Percentiles rank a stretch among this genome's conserved stretches.
These are phyloP conservation scores for Daboia siamensis DNA, from an alignment of 2,113 vertebrate species.

Conservation along the genomic window DNA sequence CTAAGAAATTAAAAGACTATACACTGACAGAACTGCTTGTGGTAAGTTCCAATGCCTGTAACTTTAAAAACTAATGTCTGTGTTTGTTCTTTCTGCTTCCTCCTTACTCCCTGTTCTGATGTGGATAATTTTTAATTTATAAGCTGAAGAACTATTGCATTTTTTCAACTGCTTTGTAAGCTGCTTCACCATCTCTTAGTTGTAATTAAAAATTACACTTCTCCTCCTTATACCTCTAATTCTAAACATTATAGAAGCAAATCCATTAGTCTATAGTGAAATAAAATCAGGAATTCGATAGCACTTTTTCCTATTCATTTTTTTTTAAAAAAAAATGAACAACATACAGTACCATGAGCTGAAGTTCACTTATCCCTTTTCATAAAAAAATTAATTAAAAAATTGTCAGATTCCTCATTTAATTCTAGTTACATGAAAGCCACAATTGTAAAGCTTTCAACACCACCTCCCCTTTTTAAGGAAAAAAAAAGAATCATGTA, in stretches of 20 bases:
- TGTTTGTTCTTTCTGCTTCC: neutral
- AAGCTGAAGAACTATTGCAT: neutral
- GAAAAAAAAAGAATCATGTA: neutral
- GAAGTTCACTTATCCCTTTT: neutral
- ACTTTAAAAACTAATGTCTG: neutral
- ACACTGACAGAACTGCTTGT: slow-evolving; percentile 82
- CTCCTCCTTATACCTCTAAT: neutral
- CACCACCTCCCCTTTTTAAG: neutral
- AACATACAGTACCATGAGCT: neutral
- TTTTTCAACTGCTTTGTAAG: neutral
- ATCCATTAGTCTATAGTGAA: neutral
- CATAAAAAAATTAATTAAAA: neutral
- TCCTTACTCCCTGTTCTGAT: neutral
- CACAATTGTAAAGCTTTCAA: neutral
- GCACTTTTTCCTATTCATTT: neutral
- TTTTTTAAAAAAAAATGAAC: neutral
- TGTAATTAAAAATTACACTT: neutral
- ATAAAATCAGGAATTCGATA: neutral
- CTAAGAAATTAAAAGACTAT: slow-evolving; percentile 76
- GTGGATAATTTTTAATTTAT: neutral
- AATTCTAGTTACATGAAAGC: neutral
- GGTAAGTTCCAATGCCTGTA: slow-evolving; percentile 64
- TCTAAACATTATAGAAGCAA: neutral
- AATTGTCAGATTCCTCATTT: neutral
- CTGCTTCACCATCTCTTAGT: neutral